A percentile compares a stretch with the other conserved stretches of the same genome.
Conservation (phyloP, 2,888 invertebrate genomes). For the Strigamia transsilvanica region DNA sequence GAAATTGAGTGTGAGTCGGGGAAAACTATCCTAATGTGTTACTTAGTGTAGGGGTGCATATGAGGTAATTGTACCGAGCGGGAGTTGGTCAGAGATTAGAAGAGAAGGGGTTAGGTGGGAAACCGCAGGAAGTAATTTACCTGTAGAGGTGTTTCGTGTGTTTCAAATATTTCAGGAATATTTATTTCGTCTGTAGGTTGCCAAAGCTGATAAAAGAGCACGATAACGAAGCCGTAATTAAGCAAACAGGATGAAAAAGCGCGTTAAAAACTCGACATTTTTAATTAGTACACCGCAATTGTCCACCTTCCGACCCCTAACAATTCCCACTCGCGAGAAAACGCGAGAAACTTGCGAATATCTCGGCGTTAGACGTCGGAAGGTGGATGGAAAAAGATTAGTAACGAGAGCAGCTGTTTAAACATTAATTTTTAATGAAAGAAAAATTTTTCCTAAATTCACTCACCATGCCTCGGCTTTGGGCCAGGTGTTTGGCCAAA, state of each 20-base stretch:
- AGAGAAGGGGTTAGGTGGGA: neutral
- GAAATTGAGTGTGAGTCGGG: neutral
- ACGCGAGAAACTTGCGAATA: too few species aligned
- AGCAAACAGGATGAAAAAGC: neutral
- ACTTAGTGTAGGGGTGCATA: neutral
- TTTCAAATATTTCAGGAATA: slow-evolving; percentile 28
- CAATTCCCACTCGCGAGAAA: too few species aligned
- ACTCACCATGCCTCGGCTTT: slow-evolving; percentile 20
- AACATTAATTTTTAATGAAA: neutral
- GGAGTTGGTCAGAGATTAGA: neutral
- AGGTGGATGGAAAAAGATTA: too few species aligned
- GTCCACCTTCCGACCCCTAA: too few species aligned
- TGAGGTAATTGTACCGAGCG: neutral
- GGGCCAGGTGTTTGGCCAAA: slow-evolving; percentile 79
- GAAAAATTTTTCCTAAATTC: neutral
- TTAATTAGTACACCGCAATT: too few species aligned
- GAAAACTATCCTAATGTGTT: neutral
- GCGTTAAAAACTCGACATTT: neutral
- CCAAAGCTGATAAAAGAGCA: slow-evolving; percentile 39
- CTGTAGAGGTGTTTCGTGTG: slow-evolving; percentile 39
- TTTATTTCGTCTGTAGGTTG: slow-evolving; percentile 39
- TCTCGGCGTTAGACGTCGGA: too few species aligned
- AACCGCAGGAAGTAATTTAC: slow-evolving; percentile 6
- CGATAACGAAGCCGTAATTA: neutral
- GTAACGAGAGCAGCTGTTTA: neutral